Base-by-base conservation (phyloP, 1,140 invertebrate genomes). In the Sesamia nonagrioides region DNA sequence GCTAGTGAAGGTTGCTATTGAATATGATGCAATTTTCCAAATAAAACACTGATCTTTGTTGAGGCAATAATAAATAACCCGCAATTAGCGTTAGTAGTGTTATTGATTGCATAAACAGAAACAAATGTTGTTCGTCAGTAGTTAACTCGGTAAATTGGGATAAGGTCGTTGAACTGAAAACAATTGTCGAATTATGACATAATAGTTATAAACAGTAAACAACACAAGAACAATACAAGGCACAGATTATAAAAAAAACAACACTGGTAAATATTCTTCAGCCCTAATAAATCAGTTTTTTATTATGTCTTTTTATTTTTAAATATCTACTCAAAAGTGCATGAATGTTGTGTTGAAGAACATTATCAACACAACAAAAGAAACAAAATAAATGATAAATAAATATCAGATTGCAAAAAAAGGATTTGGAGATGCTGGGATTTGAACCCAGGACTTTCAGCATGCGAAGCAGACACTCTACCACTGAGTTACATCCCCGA, bases 391-490 rank as follows among this genome's bases (percentile, higher is more conserved):
- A 8, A 13, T 17, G 13, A 13, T 13, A 56, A 50, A 50, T 8
- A 1, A 50, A 13, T 17, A 2, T 17, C 15, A n/a, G 17, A 45
- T 45, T 52, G n/a, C 0, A 37, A 18, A 48, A 68, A 48, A 48
- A 2, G 0, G 2, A 27, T 50, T 58, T 82, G 80, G 80, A 82
- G 80, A 66, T 82, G 80, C 80, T 79, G 80, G 80, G 80, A 82
- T 82, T 82, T 82, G 80, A 82, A 82, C 80, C 80, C 80, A 79
- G 80, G 80, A 82, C 80, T 82, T 82, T 82, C 80, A 82, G 80
- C 80, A 82, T 82, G 80, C 80, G 80, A 82, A 82, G 80, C 80
- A 82, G 80, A 82, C 80, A 82, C 80, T 82, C 80, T 82, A 82
- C 80, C 80, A 82, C 80, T 82, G 80, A 82, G 80, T 82, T 82